Evolutionary conservation across 2,797 vertebrate genomes (phyloP).

Genomic region (Myotis findleyi): DNA sequence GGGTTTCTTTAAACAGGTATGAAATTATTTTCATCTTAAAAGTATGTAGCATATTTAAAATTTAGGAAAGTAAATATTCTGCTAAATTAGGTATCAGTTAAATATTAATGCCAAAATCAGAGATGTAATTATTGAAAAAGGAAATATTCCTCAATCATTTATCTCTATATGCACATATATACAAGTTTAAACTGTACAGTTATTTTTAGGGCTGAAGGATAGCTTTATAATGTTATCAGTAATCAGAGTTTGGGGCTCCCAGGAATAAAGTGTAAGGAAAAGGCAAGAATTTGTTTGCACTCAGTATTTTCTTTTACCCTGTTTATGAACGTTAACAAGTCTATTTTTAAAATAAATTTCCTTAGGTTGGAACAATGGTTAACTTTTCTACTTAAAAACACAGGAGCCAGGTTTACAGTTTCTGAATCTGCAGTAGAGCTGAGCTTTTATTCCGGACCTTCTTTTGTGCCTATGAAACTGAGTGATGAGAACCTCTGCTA

Average conservation of each 20-base stretch:
- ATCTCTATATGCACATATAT: not conserved
- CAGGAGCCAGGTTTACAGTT: not conserved
- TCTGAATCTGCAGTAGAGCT: not conserved
- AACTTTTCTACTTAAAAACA: not conserved
- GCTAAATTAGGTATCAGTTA: slow-evolving; percentile 54
- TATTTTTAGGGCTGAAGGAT: slow-evolving; percentile 11
- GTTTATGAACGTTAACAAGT: slow-evolving; percentile 10
- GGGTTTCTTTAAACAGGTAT: slow-evolving; percentile 40
- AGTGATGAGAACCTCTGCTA: not conserved
- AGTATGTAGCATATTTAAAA: slow-evolving; percentile 42
- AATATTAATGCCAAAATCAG: slow-evolving; percentile 66
- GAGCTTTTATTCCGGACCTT: slow-evolving; percentile 4
- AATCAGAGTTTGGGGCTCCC: not conserved
- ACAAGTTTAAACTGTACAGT: not conserved
- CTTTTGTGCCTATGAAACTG: not conserved
- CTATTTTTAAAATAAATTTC: not conserved
- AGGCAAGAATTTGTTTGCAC: not conserved
- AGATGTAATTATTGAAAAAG: slow-evolving; percentile 28
- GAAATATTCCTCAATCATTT: slow-evolving; percentile 39
- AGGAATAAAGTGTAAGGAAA: not conserved
- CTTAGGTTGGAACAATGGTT: not conserved
- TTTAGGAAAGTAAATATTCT: slow-evolving; percentile 54
- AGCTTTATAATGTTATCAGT: slow-evolving; percentile 25
- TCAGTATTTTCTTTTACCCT: not conserved
- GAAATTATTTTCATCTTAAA: slow-evolving; percentile 38